Base-by-base conservation (phyloP, 2,113 vertebrate species). In the Rhizomys pruinosus region DNA sequence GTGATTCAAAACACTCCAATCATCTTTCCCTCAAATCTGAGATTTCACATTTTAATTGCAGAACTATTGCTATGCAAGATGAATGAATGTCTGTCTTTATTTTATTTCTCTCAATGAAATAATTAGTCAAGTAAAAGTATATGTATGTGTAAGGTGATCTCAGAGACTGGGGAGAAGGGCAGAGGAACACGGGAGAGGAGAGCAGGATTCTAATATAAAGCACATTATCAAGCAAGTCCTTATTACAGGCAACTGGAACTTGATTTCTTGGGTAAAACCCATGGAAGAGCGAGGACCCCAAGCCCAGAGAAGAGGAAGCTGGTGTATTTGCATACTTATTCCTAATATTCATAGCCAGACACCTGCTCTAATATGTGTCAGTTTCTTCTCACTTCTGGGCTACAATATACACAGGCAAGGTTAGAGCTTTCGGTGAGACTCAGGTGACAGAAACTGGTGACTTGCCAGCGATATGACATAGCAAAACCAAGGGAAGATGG, bases 261-360 rank as follows among this genome's bases (percentile, higher is more conserved):
- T 91, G 66, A 84, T 91, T 91, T 91, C 61, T 59, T 63, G 44
- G 44, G 12, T 15, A 79, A 85, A 94, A 91, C 47, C 63, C 44
- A 44, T 34, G 9, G 39, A 68, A 85, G 22, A 85, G 19, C 72
- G 3, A n/a, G n/a, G 47, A 52, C 47, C 47, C 6, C n/a, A 4
- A 34, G 7, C n/a, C 34, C 61, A 74, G 61, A 69, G 27, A 74
- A 92, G 78, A 92, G 5, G 37, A 12, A 81, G 13, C 63, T 57
- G 2, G 13, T 52, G 0, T 61, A n/a, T 81, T 84, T 76, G 19
- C 17, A 73, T 13, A 5, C n/a, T 32, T 27, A 90, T 8, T 47
- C 16, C 66, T 63, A 17, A 44, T 44, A 19, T 52, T 55, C 44
- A 9, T 32, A 61, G 32, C 32, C 61, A 17, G 37, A 72, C 8